phyloP scores from a whole-genome alignment of 1,140 invertebrate species.

The Pissodes strobi region DNA sequence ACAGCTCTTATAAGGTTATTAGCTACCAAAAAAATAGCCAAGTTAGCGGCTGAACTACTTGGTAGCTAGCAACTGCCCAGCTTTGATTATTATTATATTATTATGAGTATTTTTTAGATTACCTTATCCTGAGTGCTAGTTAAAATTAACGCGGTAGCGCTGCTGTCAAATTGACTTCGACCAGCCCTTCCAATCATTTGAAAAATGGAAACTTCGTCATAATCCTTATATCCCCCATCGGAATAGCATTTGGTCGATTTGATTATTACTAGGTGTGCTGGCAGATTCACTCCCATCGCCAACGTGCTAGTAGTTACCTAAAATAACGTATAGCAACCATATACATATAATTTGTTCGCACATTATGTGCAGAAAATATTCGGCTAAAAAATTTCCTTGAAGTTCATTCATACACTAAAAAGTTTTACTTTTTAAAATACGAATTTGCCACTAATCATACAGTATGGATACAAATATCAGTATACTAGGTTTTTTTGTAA shows the following conservation, averaged over 20 bases:
- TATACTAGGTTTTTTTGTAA: too few species aligned
- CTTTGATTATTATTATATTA: background rate
- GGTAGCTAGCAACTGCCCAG: too few species aligned
- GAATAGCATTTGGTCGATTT: constrained; percentile 74
- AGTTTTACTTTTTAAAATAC: too few species aligned
- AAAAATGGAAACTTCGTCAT: constrained; percentile 72
- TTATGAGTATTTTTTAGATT: background rate
- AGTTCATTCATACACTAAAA: too few species aligned
- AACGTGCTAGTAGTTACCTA: constrained; percentile 67
- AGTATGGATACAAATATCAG: too few species aligned
- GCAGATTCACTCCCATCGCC: constrained; percentile 83
- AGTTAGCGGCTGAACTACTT: background rate
- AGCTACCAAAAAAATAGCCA: too few species aligned
- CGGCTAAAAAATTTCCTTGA: too few species aligned
- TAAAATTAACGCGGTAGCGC: constrained; percentile 81
- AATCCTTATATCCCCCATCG: constrained; percentile 69
- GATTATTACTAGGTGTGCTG: constrained; percentile 81
- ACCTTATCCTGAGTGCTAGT: constrained; percentile 71
- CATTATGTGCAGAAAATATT: too few species aligned
- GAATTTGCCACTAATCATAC: too few species aligned
- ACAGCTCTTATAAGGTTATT: too few species aligned
- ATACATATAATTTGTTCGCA: too few species aligned
- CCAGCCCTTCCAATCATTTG: constrained; percentile 88
- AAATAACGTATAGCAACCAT: too few species aligned
- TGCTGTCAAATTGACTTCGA: constrained; percentile 77